Base-by-base conservation (phyloP, 2,888 invertebrate genomes). In the Aspidiotus rigidus region DNA sequence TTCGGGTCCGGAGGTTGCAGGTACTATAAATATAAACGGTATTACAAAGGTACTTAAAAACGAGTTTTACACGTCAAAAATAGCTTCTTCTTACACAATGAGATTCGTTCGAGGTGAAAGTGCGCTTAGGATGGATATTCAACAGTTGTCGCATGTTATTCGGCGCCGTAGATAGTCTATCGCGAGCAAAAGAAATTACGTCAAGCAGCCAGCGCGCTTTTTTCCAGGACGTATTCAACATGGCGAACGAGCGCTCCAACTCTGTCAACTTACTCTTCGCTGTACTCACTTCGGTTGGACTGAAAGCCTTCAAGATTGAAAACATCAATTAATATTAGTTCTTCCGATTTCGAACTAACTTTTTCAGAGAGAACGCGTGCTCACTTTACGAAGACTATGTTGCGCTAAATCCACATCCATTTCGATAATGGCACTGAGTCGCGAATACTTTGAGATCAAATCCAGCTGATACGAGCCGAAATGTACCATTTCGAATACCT, bases 181-280 rank as follows among this genome's bases (percentile, higher is more conserved):
- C 97, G 71, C 98, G 84, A 0, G 97, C 95, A 77, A 93, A 93
- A 0, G 91, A 87, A 69, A 98, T 93, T 7, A 96, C 88, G 76
- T 97, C 95, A 85, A 95, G 91, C 17, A 98, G 83, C 98, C 98
- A 99, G 16, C 99, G 85, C 57, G 93, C 88, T 17, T 89, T 87
- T 76, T 93, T 93, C 98, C 98, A 98, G 5, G 93, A 86, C 0
- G 84, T 80, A 75, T 97, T 97, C 60, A 97, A 81, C 75, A 87
- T 89, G 44, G 85, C 81, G 77, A 96, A 95, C 56, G 95, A 83
- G 66, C 91, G 89, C 76, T 90, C 88, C 41, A 98, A 79, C 75
- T 89, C 88, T 0, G 84, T 81, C 55, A 97, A 80, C 70, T 92
- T 85, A 75, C 92, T 90, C 78, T 91, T 93, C 69, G 96, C 93